Base-by-base conservation (phyloP, 2,797 vertebrate genomes). In the Bovichtus diacanthus region DNA sequence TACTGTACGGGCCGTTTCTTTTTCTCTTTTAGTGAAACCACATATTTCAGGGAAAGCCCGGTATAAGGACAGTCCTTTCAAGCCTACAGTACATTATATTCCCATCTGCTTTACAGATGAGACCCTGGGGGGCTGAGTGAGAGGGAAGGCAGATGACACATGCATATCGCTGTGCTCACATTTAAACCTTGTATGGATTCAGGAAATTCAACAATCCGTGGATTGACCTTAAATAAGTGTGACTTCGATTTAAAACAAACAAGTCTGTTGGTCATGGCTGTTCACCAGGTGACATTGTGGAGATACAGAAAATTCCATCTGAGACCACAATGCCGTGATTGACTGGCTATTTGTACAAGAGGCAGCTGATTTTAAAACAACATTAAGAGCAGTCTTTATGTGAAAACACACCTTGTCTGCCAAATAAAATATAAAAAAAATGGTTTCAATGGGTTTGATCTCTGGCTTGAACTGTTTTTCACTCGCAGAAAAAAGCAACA, bases 81-180 rank as follows among this genome's bases (percentile, higher is more conserved):
- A 74, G 59, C 51, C 55, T 39, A 11, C 39, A 65, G 53, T 64
- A 41, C 53, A 76, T 79, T 86, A 83, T 82, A 60, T 80, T 81
- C 70, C 81, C 85, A 92, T 92, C 90, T 93, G 87, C 74, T 84
- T 79, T 82, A 78, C 81, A 93, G 85, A 93, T 92, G 85, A 90
- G 53, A 64, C 85, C 81, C 75, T 67, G 41, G 60, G 70, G 82
- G 80, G 62, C 56, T 49, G 51, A 79, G 69, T n/a, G 21, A 46
- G n/a, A 64, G 41, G 61, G 56, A 53, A 55, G 50, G 49, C 46
- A 75, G 39, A 80, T 71, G 71, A 76, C 61, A 11, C 41, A 47
- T 49, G 38, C 6, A 49, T 74, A 47, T 75, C 8, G 5, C 41
- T 51, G 38, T 44, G 10, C 47, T 75, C 44, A 64, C 41, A 36